phyloP scores from a whole-genome alignment of 2,113 vertebrate species.

The Petaurus breviceps region DNA sequence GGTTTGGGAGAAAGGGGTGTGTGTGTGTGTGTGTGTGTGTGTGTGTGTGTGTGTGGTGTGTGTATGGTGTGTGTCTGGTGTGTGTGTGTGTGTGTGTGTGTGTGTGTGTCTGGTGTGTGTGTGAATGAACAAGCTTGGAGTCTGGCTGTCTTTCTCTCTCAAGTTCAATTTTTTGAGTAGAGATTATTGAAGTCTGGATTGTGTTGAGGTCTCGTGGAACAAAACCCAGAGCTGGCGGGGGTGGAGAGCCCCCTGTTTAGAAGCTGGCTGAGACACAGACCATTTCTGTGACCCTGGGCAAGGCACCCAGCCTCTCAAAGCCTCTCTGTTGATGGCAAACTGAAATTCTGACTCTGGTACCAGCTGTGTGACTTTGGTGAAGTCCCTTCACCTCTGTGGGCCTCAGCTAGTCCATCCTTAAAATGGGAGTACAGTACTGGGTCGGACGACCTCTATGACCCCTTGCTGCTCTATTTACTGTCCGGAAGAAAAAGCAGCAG shows the following conservation, averaged over 20 bases:
- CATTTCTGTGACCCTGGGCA: no score
- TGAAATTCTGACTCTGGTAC: not conserved
- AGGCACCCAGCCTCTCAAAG: not conserved
- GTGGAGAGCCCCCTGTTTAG: not conserved
- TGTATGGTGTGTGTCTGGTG: no score
- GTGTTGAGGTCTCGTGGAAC: no score
- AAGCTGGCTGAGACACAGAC: not conserved
- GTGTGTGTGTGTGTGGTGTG: not conserved
- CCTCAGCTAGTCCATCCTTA: not conserved
- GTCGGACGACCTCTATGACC: no score
- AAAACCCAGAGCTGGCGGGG: no score
- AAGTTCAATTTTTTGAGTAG: not conserved
- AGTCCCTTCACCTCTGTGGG: not conserved
- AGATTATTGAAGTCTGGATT: not conserved
- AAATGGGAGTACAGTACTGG: not conserved
- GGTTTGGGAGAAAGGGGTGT: not conserved
- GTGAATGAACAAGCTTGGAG: no score
- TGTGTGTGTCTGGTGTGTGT: not conserved
- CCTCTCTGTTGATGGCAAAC: not conserved
- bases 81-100: not conserved
- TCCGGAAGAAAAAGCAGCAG: not conserved
- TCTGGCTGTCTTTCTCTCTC: not conserved
- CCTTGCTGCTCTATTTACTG: not conserved
- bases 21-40: not conserved
- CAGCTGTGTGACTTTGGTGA: not conserved